Evolutionary conservation across 2,797 vertebrate species (phyloP).

Genomic region (Acanthornis magna): DNA sequence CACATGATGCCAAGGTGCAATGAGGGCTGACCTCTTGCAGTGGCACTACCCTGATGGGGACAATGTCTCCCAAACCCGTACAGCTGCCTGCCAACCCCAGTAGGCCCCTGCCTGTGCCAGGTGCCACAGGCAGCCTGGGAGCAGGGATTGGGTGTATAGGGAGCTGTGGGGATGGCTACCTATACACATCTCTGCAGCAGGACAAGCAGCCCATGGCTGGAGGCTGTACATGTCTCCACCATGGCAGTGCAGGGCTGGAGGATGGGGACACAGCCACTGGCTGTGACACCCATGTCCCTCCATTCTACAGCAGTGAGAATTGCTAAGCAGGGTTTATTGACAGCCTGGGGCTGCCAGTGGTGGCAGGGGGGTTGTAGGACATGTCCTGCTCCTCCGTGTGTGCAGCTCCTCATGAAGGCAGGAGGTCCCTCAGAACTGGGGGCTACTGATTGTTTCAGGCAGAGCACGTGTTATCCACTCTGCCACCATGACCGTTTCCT

Average conservation of each 20-base stretch:
- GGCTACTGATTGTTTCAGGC: neutral
- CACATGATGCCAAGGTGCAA: neutral
- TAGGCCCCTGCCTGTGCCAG: neutral
- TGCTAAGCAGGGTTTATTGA: neutral
- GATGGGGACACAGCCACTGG: neutral
- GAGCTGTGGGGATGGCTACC: no score
- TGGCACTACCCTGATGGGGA: neutral
- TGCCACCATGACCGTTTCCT: rapidly evolving
- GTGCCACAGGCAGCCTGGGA: neutral
- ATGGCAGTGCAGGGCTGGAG: neutral
- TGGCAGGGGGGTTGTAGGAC: neutral
- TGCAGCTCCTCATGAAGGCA: neutral
- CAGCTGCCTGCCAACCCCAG: no score
- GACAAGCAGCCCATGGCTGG: neutral
- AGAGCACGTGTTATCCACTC: rapidly evolving
- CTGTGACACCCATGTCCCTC: neutral
- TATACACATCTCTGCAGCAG: neutral
- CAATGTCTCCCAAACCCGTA: neutral
- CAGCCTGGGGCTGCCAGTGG: neutral
- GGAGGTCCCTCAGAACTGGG: neutral
- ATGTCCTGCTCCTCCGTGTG: rapidly evolving
- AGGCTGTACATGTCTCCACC: neutral
- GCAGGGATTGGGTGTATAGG: no score
- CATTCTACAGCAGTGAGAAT: no score
- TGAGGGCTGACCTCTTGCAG: neutral